phyloP scores from a whole-genome alignment of 2,888 invertebrate genomes.

The Lydus trimaculatus region DNA sequence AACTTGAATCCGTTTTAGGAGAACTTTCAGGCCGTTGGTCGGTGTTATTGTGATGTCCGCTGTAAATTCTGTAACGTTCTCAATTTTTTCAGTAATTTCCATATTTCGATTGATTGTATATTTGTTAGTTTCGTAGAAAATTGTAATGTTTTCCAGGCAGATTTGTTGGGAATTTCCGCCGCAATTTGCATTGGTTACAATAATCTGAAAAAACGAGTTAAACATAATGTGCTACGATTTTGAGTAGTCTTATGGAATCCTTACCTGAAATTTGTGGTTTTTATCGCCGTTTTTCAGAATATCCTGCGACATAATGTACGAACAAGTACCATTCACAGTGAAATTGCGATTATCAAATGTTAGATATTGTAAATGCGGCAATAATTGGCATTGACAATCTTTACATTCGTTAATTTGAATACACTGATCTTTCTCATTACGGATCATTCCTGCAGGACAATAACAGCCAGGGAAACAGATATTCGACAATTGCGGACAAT shows the following conservation, averaged over 20 bases:
- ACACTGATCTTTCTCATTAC: slow-evolving; percentile 71
- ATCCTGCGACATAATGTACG: slow-evolving; percentile 79
- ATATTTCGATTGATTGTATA: slow-evolving; percentile 47
- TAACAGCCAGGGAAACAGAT: slow-evolving; percentile 85
- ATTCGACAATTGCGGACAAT: slow-evolving; percentile 70
- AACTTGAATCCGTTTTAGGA: slow-evolving; percentile 74
- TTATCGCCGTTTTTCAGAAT: slow-evolving; percentile 58
- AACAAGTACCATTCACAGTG: slow-evolving; percentile 84
- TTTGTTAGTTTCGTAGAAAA: slow-evolving; percentile 71
- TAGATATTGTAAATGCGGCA: slow-evolving; percentile 81
- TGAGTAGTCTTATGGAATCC: not conserved
- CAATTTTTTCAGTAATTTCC: slow-evolving; percentile 63
- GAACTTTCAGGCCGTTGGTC: slow-evolving; percentile 69
- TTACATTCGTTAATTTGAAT: slow-evolving; percentile 75
- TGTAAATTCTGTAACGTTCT: slow-evolving; percentile 26
- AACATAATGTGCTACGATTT: not conserved
- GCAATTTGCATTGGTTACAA: slow-evolving; percentile 76
- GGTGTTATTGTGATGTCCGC: slow-evolving; percentile 56
- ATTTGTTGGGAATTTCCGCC: slow-evolving; percentile 64
- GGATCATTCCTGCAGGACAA: slow-evolving; percentile 77
- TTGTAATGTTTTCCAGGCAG: slow-evolving; percentile 74
- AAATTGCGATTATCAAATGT: slow-evolving; percentile 84
- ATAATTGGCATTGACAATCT: slow-evolving; percentile 76
- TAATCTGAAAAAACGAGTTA: slow-evolving; percentile 37
- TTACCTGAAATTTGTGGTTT: slow-evolving; percentile 62